Evolutionary conservation across 2,888 invertebrate genomes (phyloP).

Genomic region (Ennomos quercinarius): DNA sequence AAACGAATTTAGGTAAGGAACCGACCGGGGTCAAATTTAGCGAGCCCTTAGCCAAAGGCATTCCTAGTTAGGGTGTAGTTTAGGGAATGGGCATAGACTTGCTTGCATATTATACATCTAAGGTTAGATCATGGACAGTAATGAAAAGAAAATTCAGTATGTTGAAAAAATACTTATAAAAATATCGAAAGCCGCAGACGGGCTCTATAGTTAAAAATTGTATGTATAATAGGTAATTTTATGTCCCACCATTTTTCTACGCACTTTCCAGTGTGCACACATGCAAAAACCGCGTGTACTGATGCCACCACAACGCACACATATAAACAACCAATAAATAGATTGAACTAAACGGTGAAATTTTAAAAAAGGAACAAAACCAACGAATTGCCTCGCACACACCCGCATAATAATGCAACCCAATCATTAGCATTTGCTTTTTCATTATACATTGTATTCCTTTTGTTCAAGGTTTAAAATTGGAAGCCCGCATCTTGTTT

Average conservation of each 20-base stretch:
- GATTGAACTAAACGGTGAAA: constrained; percentile 86
- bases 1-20: no score
- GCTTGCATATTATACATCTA: no score
- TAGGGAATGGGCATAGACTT: no score
- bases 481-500: constrained; percentile 45
- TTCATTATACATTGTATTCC: constrained; percentile 46
- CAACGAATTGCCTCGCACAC: constrained; percentile 80
- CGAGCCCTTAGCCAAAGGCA: no score
- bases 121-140: background rate
- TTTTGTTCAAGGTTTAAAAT: constrained; percentile 50
- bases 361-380: constrained; percentile 84
- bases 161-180: constrained; percentile 8
- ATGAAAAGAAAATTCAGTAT: background rate
- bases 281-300: constrained; percentile 47
- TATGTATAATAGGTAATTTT: constrained; percentile 70
- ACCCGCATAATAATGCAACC: constrained; percentile 72
- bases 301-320: constrained; percentile 73
- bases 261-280: constrained; percentile 71
- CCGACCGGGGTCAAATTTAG: no score
- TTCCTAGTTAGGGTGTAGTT: no score
- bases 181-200: constrained; percentile 27
- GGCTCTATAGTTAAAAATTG: constrained; percentile 56
- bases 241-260: constrained; percentile 79
- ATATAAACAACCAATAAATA: constrained; percentile 78
- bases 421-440: constrained; percentile 68